A percentile compares a stretch with the other conserved stretches of the same genome.
Evolutionary conservation across 2,888 invertebrate species (phyloP).

Genomic region (Camptogramma bilineatum): DNA sequence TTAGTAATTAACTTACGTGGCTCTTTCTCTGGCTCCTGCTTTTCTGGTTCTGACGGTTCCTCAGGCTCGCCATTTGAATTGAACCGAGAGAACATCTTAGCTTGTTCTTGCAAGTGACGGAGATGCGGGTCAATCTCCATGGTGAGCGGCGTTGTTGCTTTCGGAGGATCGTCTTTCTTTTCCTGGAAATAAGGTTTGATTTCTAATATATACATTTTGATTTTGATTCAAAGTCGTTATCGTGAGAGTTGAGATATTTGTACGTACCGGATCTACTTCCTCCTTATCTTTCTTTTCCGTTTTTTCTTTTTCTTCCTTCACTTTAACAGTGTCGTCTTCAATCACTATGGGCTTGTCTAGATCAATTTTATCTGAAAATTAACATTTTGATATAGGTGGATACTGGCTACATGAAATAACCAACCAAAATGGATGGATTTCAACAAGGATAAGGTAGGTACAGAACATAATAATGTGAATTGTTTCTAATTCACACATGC

Average conservation of each 20-base stretch:
- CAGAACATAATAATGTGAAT: background rate
- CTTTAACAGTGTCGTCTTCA: constrained; percentile 76
- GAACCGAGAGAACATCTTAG: constrained; percentile 80
- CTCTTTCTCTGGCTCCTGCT: constrained; percentile 65
- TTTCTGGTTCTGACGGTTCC: constrained; percentile 56
- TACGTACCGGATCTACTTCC: constrained; percentile 58
- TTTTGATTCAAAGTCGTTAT: background rate
- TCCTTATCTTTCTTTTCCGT: constrained; percentile 66
- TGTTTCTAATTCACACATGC: background rate
- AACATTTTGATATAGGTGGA: background rate
- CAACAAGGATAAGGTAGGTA: too few relatives aligned
- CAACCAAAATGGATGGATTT: background rate
- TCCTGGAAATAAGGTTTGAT: constrained; percentile 45
- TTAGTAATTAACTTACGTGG: constrained; percentile 66
- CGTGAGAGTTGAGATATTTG: background rate
- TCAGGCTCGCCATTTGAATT: constrained; percentile 70
- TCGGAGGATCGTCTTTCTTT: constrained; percentile 72
- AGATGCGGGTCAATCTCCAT: constrained; percentile 83
- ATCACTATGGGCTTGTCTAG: constrained; percentile 75
- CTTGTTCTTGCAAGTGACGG: constrained; percentile 82
- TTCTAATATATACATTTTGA: background rate
- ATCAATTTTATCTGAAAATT: constrained; percentile 62
- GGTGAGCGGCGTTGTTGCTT: constrained; percentile 74
- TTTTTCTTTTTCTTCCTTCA: constrained; percentile 75
- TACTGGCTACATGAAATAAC: background rate